A percentile compares a stretch with the other conserved stretches of the same genome.
phyloP scores from a whole-genome alignment of 2,113 vertebrate genomes.

The Carettochelys insculpta region DNA sequence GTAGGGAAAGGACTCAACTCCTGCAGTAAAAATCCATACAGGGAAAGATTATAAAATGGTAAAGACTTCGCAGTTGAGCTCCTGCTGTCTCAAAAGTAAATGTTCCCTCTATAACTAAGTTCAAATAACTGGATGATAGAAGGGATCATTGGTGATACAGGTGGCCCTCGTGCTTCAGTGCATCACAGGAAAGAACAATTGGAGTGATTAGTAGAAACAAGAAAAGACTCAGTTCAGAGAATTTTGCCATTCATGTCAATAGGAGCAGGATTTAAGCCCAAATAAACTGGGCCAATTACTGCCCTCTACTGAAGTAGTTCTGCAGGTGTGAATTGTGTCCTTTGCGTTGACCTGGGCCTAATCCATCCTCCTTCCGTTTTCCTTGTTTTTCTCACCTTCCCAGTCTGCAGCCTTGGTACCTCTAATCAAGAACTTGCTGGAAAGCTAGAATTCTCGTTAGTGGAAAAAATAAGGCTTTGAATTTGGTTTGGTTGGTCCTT shows the following conservation, averaged over 20 bases:
- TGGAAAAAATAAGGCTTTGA: background rate
- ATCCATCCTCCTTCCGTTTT: background rate
- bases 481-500: background rate
- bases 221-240: background rate
- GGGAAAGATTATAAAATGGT: background rate
- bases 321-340: background rate
- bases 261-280: background rate
- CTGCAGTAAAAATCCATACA: background rate
- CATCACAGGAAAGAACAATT: background rate
- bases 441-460: background rate
- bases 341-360: background rate
- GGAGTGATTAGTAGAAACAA: rapidly evolving
- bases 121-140: background rate
- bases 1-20: background rate
- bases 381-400: background rate
- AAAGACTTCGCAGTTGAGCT: background rate
- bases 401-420: too few species aligned
- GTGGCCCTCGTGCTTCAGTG: background rate
- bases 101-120: background rate
- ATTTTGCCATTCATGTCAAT: background rate
- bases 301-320: background rate
- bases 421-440: background rate
- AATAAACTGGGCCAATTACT: background rate
- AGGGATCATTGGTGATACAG: background rate
- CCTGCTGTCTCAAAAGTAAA: background rate